These are phyloP conservation scores for Baccha elongata DNA, from an alignment of 2,888 invertebrate species.

Conservation along the genomic window DNA sequence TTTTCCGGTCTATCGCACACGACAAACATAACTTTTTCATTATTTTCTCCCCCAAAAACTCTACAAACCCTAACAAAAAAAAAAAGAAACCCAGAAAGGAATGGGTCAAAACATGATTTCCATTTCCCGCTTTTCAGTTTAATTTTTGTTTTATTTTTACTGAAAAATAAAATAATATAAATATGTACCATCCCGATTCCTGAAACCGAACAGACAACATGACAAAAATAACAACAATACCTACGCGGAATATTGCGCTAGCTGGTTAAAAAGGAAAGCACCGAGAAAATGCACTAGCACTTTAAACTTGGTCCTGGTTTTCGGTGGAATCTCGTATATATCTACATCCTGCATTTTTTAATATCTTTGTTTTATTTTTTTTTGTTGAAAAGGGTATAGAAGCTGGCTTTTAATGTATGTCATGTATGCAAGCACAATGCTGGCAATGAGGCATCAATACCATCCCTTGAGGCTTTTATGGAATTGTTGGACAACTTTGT, in stretches of 20 bases:
- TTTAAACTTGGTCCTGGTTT: constrained; percentile 59
- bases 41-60: constrained; percentile 42
- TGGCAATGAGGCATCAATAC: constrained; percentile 61
- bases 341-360: constrained; percentile 25
- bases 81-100: not conserved
- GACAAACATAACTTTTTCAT: constrained; percentile 73
- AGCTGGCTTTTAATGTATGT: constrained; percentile 37
- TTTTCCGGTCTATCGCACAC: constrained; percentile 73
- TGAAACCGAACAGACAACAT: constrained; percentile 23
- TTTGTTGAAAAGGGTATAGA: not conserved
- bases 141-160: constrained; percentile 49
- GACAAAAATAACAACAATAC: constrained; percentile 6
- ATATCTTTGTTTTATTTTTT: constrained; percentile 12
- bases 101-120: constrained; percentile 65
- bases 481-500: constrained; percentile 25
- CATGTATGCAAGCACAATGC: constrained; percentile 42
- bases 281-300: constrained; percentile 41
- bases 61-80: not conserved
- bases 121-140: constrained; percentile 52
- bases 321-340: constrained; percentile 32
- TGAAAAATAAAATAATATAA: constrained; percentile 5
- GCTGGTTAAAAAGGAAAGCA: constrained; percentile 9
- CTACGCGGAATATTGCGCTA: not conserved
- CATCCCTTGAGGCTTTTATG: constrained; percentile 16
- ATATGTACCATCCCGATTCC: not conserved